These are phyloP conservation scores for Cyrtodaria siliqua DNA, from an alignment of 2,888 invertebrate genomes.

Conservation along the genomic window DNA sequence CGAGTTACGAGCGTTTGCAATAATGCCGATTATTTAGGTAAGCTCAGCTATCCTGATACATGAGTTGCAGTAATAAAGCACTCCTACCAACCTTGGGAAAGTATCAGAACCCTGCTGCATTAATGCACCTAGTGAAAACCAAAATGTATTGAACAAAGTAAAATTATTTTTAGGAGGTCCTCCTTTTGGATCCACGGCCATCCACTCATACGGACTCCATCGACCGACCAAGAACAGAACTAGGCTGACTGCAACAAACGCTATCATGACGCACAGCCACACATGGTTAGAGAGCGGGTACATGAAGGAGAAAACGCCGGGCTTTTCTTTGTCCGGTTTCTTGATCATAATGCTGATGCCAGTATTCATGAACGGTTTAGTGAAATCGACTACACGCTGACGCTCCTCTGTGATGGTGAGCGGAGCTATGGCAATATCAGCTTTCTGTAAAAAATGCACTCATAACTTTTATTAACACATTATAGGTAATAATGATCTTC, in stretches of 20 bases:
- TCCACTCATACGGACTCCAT: conserved; percentile 99
- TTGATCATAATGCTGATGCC: conserved; percentile 98
- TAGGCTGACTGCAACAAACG: conserved; percentile 98
- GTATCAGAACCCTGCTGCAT: conserved; percentile 99
- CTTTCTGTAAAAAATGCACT: conserved; percentile 88
- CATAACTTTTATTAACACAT: neutral
- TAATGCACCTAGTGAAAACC: conserved; percentile 98
- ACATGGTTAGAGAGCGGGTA: conserved; percentile 95
- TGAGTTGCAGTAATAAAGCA: conserved; percentile 17
- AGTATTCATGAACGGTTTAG: conserved; percentile 98
- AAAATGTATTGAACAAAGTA: conserved; percentile 97
- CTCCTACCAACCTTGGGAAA: conserved; percentile 92
- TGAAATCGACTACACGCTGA: conserved; percentile 98
- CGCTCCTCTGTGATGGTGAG: conserved; percentile 97
- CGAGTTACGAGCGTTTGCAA: too few species aligned
- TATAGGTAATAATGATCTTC: neutral
- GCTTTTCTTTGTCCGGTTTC: conserved; percentile 96
- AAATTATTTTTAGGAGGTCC: conserved; percentile 87
- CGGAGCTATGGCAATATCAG: conserved; percentile 97
- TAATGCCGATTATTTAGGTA: too few species aligned
- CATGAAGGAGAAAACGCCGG: conserved; percentile 99
- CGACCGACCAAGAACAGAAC: conserved; percentile 98
- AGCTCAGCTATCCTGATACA: too few species aligned
- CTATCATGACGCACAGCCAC: conserved; percentile 95
- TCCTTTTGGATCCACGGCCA: conserved; percentile 70